These are phyloP conservation scores for Caenorhabditis latens DNA, from an alignment of 1,140 invertebrate species.

Conservation along the genomic window DNA sequence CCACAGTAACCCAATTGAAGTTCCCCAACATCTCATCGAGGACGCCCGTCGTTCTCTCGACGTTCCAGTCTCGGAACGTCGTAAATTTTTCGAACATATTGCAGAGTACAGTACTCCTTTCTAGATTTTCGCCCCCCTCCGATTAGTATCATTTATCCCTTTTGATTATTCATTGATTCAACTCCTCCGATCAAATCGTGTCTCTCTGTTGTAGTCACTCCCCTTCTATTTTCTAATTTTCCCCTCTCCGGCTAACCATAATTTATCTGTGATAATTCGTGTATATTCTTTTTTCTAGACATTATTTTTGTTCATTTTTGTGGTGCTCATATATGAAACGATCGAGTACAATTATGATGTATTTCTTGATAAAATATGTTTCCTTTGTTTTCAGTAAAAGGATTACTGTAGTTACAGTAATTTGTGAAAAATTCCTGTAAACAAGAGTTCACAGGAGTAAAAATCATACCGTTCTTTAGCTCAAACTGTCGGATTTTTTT, in stretches of 20 bases:
- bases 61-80: conserved; percentile 72
- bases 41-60: conserved; percentile 69
- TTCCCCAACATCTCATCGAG: conserved; percentile 46
- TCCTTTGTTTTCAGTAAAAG: no score
- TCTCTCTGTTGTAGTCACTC: conserved; percentile 2
- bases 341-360: not conserved
- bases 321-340: conserved; percentile 34
- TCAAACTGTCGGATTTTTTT: no score
- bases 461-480: no score
- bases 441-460: no score
- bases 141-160: not conserved
- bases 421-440: no score
- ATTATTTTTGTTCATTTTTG: not conserved
- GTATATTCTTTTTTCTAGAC: not conserved
- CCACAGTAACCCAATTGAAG: conserved; percentile 74
- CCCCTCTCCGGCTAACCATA: conserved; percentile 12
- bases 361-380: no score
- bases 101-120: conserved; percentile 73
- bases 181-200: conserved; percentile 4
- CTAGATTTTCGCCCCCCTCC: not conserved
- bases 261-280: conserved; percentile 33
- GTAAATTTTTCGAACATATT: conserved; percentile 75
- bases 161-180: not conserved
- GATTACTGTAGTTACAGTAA: no score
- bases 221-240: conserved; percentile 8